A percentile compares a stretch with the other conserved stretches of the same genome.
Conservation (phyloP, 64 coral and sea anemone species). For the Pocillopora damicornis region DNA sequence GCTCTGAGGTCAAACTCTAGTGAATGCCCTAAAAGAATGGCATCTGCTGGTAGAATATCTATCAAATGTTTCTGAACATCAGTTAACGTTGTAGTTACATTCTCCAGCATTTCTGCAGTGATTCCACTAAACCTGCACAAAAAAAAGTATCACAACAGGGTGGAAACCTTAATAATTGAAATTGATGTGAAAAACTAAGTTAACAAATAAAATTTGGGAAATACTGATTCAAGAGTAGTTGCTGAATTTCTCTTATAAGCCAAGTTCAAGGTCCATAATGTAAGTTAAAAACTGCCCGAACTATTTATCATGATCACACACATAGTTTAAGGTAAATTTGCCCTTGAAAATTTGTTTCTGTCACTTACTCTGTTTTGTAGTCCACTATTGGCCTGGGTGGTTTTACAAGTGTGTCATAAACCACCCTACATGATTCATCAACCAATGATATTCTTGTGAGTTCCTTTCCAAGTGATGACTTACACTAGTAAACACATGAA, state of each 20-base stretch:
- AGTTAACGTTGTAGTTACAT: slow-evolving; percentile 62
- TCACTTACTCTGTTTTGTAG: slow-evolving; percentile 79
- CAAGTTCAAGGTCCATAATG: too few relatives aligned
- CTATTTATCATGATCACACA: background rate
- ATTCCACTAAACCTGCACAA: slow-evolving; percentile 88
- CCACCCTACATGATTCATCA: slow-evolving; percentile 52
- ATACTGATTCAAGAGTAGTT: too few relatives aligned
- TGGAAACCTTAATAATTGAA: too few relatives aligned
- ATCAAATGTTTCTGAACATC: slow-evolving; percentile 81
- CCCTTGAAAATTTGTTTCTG: background rate
- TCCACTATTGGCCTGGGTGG: slow-evolving; percentile 69
- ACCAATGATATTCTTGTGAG: slow-evolving; percentile 92
- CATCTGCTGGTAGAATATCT: slow-evolving; percentile 59
- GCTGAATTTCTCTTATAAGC: too few relatives aligned
- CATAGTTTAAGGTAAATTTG: background rate
- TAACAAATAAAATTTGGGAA: too few relatives aligned
- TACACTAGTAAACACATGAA: slow-evolving; percentile 45
- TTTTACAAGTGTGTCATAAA: slow-evolving; percentile 91
- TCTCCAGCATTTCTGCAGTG: slow-evolving; percentile 58
- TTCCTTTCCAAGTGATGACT: slow-evolving; percentile 66
- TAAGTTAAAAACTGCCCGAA: too few relatives aligned
- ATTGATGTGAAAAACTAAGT: too few relatives aligned
- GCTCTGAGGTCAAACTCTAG: slow-evolving; percentile 85
- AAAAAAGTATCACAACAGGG: background rate
- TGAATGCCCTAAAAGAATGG: slow-evolving; percentile 89